Base-by-base conservation (phyloP, 2,797 vertebrate genomes). In the Halcyon chelicuti region DNA sequence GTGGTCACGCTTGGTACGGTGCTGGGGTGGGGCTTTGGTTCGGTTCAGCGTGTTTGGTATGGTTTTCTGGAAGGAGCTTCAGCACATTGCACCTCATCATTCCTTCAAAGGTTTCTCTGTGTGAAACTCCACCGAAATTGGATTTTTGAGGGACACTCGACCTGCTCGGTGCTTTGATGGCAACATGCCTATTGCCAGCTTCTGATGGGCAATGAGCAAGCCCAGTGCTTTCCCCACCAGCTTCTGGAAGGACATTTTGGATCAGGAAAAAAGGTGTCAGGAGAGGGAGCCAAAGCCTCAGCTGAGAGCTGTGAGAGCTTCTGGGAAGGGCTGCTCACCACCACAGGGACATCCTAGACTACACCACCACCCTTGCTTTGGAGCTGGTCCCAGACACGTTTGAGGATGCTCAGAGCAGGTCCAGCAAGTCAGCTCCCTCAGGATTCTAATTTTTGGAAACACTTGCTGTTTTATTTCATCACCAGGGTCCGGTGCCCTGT, bases 211-310 rank as follows among this genome's bases (percentile, higher is more conserved):
- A 1, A 23, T 15, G 37, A 60, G 7, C 17, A 35, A 13, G 3
- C 7, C 22, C 42, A 15, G 15, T 9, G 22, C 62, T 8, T 61
- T 86, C 22, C 22, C 22, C 33, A 5, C 0, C 16, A 40, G 66
- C 18, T 61, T 82, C 22, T n/a, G n/a, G 25, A 37, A 51, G 57
- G 46, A 47, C 2, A 23, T n/a, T 35, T 57, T 62, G 33, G 35
- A 63, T 2, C 37, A 25, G 31, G 5, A 5, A 33, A 33, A 42
- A 73, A 91, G 29, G 20, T 44, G 96, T 67, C 96, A 94, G 96
- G 68, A 96, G 96, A 84, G 94, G 96, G 96, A 96, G 92, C 96
- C 95, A 95, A 75, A 97, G 91, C 18, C 57, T 90, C 89, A 81
- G 51, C 67, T 73, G 80, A 92, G 83, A 70, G 62, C 51, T 68